Evolutionary conservation across 2,113 vertebrate species (phyloP), one percentile per base, ranked within the genome.

Genomic region (Salvelinus namaycush): DNA sequence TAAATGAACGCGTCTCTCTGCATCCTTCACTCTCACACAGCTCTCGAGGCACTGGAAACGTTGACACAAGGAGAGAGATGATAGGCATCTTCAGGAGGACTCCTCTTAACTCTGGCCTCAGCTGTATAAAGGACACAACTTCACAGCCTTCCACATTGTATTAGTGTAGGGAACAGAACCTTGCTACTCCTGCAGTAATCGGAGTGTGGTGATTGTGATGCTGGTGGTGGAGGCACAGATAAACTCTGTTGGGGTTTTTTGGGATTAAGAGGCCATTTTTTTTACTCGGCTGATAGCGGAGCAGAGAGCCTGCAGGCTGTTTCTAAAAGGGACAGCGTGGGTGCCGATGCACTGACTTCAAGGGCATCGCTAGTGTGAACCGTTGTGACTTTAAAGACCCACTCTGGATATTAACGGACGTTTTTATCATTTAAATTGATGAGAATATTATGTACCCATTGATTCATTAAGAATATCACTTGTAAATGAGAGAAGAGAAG

Each of bases 311-410:
- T 76, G 65, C 34, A 18, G 76, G 64, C 62, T 11, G 34, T 69
- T 2, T n/a, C 29, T 39, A 5, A 44, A 44, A 2, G 78, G 76
- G 81, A 83, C 83, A 82, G 78, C 85, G 74, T 77, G 79, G 78
- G 86, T 76, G 82, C 73, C 0, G 79, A 88, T 77, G 81, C 73
- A 1, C 74, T 62, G 83, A 79, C 89, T 89, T 90, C 87, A 90
- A 92, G 87, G 88, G 83, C 89, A 78, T 75, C 89, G 78, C 73
- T 9, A 1, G 79, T 85, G n/a, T 68, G 76, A 86, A 83, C 82
- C 27, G 68, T 49, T 14, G 22, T 70, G 39, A 20, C 14, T 70
- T 26, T 48, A 20, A 20, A 14, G 4, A 18, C 51, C 51, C 51
- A 5, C 51, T 18, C 51, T 44, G 9, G 51, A 18, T 18, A 18